Base-by-base conservation (phyloP, 2,113 vertebrate species). In the Caloenas nicobarica region DNA sequence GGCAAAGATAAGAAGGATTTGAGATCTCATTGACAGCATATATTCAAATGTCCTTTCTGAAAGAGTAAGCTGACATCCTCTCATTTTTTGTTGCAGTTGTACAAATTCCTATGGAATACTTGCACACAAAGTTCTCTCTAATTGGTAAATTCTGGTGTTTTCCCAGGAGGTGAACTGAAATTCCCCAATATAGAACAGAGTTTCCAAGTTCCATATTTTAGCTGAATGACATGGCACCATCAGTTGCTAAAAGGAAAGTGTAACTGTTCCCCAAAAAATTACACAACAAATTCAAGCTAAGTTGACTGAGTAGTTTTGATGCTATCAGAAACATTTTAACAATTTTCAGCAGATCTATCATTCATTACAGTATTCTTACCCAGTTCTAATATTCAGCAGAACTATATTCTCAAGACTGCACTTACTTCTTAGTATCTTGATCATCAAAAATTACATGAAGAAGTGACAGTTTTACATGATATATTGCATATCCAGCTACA, bases 361-460 rank as follows among this genome's bases (percentile, higher is more conserved):
- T 36, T 86, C 57, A 56, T 34, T 70, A 50, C 25, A 60, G 28
- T 56, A 60, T 48, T 89, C 53, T 86, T 85, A 34, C 44, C 60
- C 38, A 23, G 50, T 57, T 93, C 34, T 81, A 79, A 34, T 69
- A 78, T 76, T 79, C 33, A 91, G 26, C 31, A 80, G 51, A 72
- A 65, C 56, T 81, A 24, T 21, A 74, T 46, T 81, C 60, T 81
- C 60, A 87, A 48, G 44, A 10, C 56, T 80, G 28, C 68, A 60
- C 60, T 61, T 91, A 82, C 16, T 91, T 94, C 57, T 85, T 36
- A 77, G 21, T 77, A 80, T 82, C 76, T 82, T 42, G 36, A 90
- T 80, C 86, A 88, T 91, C 81, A 89, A 64, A 85, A 91, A 93
- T 94, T 92, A 66, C 42, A 61, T 11, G 66, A 96, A 82, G 54